These are phyloP conservation scores for Streptopelia turtur DNA, from an alignment of 2,797 vertebrate species.

Conservation along the genomic window DNA sequence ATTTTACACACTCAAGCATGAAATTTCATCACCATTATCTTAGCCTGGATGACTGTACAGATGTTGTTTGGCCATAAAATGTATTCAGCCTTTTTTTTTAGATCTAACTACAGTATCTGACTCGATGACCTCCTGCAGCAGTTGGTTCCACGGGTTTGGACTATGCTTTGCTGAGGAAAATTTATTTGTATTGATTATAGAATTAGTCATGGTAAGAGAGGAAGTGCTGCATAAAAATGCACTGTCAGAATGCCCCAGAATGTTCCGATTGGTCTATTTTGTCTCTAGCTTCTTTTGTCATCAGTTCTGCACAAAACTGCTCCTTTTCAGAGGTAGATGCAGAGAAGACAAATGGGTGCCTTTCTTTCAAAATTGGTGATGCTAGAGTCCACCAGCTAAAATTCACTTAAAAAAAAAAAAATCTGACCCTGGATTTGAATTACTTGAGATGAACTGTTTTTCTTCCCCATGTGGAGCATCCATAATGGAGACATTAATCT, in stretches of 20 bases:
- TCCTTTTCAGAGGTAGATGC: neutral
- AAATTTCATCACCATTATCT: conserved; percentile 78
- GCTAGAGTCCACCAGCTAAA: neutral
- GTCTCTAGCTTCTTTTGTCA: neutral
- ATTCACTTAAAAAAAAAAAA: neutral
- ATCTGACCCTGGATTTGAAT: neutral
- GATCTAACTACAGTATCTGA: conserved; percentile 42
- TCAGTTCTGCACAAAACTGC: neutral
- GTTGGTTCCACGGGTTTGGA: conserved; percentile 17
- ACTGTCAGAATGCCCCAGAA: neutral
- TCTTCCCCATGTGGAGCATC: fast-evolving
- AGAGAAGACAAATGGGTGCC: neutral
- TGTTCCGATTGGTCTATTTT: neutral
- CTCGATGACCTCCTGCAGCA: conserved; percentile 54
- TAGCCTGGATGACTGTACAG: conserved; percentile 72
- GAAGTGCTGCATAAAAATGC: neutral
- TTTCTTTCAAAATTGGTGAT: neutral
- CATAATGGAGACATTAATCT: neutral
- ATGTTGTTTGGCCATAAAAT: conserved; percentile 74
- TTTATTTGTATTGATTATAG: conserved; percentile 10
- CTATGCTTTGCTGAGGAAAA: neutral
- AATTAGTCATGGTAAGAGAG: neutral
- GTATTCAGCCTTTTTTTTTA: conserved; percentile 61
- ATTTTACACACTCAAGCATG: conserved; percentile 77
- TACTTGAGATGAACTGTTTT: neutral